A percentile compares a stretch with the other conserved stretches of the same genome.
Conservation (phyloP, 1,140 invertebrate species). For the Anadara kagoshimensis region DNA sequence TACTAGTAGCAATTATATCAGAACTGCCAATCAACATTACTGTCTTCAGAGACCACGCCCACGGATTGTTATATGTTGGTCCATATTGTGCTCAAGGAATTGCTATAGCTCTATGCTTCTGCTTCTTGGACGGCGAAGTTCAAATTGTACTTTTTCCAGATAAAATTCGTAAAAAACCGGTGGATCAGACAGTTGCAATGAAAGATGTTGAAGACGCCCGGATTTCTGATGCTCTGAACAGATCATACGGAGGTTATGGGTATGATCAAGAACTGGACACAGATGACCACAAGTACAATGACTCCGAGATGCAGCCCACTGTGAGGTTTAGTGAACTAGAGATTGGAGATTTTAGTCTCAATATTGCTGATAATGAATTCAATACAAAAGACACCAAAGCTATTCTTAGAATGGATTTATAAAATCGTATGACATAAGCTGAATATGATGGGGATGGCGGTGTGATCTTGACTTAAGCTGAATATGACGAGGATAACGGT, state of each 20-base stretch:
- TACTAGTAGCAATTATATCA: neutral
- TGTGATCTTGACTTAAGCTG: no score
- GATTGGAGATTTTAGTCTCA: no score
- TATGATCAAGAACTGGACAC: no score
- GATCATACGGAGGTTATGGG: neutral
- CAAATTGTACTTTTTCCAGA: conserved; percentile 8
- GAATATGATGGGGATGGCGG: no score
- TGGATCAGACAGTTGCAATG: neutral
- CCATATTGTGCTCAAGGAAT: conserved; percentile 1
- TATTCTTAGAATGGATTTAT: no score
- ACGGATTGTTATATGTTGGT: neutral
- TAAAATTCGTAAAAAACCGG: neutral
- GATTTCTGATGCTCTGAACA: neutral
- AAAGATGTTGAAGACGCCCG: neutral
- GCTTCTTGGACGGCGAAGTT: conserved; percentile 1
- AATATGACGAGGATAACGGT: no score
- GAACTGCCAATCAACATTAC: conserved; percentile 1
- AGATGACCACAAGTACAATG: no score
- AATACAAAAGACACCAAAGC: no score
- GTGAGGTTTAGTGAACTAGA: no score
- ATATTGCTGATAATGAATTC: no score
- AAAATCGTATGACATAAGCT: no score
- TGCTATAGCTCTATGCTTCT: conserved; percentile 1
- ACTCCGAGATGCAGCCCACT: no score
- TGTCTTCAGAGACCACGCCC: neutral